Percentiles rank a stretch among this genome's conserved stretches.
phyloP scores from a whole-genome alignment of 2,113 vertebrate genomes.

The Piaya cayana region DNA sequence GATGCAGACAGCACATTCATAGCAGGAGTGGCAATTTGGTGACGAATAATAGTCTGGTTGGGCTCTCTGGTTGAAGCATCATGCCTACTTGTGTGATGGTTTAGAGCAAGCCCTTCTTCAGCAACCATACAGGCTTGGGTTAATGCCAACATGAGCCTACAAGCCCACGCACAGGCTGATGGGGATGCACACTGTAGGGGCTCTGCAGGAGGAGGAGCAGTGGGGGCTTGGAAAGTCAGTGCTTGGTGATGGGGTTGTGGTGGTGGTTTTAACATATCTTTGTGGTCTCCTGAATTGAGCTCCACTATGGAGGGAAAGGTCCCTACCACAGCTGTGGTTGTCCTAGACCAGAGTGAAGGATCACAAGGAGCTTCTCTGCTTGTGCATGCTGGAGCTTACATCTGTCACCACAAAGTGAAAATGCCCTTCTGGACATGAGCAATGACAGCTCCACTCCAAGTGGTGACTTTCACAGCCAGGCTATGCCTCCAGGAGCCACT shows the following conservation, averaged over 20 bases:
- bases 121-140: fast-evolving
- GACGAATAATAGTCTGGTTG: background rate
- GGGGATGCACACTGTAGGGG: fast-evolving
- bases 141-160: fast-evolving
- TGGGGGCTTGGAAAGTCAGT: background rate
- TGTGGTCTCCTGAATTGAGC: background rate
- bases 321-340: background rate
- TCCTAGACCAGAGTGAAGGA: background rate
- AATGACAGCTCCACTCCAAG: background rate
- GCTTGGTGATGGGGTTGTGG: background rate
- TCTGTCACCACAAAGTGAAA: fast-evolving
- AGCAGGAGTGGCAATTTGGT: background rate
- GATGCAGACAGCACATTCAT: background rate
- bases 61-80: background rate
- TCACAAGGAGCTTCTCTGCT: background rate
- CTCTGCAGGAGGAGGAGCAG: background rate
- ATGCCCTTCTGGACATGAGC: background rate
- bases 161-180: fast-evolving
- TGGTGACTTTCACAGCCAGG: background rate
- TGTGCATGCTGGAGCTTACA: fast-evolving
- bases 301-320: background rate
- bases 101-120: background rate
- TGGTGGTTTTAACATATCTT: fast-evolving
- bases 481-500: background rate
- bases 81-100: background rate